phyloP scores from a whole-genome alignment of 2,113 vertebrate genomes.

The Megaptera novaeangliae region DNA sequence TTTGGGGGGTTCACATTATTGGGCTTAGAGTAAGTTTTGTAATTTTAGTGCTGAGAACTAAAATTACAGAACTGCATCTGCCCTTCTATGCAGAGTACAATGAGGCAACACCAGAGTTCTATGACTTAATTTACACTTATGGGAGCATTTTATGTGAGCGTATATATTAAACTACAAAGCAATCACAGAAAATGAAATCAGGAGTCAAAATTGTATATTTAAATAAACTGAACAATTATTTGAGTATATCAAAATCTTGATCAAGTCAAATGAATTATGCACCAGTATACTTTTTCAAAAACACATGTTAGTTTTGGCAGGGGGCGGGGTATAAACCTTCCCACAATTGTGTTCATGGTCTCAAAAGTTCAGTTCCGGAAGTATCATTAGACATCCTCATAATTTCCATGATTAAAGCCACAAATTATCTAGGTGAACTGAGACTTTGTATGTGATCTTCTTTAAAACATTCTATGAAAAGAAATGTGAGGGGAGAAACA shows the following conservation, averaged over 20 bases:
- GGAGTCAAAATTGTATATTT: neutral
- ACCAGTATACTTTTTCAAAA: neutral
- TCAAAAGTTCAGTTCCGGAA: neutral
- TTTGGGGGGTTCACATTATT: neutral
- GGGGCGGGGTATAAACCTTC: neutral
- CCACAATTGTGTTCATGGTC: neutral
- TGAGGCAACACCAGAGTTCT: neutral
- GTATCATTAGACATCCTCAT: neutral
- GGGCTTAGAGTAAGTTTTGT: neutral
- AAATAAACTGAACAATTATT: neutral
- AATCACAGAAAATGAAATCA: neutral
- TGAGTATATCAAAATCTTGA: neutral
- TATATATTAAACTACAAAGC: neutral
- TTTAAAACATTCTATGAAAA: neutral
- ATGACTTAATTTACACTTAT: neutral
- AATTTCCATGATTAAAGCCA: neutral
- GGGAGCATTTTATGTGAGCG: neutral
- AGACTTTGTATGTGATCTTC: neutral
- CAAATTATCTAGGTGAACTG: neutral
- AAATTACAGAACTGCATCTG: neutral
- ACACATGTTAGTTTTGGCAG: neutral
- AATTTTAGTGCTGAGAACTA: neutral
- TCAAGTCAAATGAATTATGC: neutral
- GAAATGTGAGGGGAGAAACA: accelerated
- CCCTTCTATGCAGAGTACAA: neutral